These are phyloP conservation scores for Papilio machaon DNA, from an alignment of 1,140 invertebrate species.

Conservation along the genomic window DNA sequence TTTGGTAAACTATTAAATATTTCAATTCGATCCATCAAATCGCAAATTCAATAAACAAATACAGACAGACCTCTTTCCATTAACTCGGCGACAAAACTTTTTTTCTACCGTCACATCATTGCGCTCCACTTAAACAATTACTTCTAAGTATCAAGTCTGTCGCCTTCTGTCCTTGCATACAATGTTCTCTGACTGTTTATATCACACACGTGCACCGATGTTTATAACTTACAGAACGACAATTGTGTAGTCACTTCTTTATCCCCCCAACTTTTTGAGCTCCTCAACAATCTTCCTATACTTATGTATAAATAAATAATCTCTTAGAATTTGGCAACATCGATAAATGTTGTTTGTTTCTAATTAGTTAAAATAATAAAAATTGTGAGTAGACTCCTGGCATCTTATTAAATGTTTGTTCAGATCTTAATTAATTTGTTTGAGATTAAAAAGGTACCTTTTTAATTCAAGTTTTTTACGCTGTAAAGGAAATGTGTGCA, in stretches of 20 bases:
- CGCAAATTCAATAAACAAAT: not conserved
- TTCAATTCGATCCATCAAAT: not conserved
- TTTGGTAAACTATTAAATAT: not conserved
- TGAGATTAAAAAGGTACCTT: no score
- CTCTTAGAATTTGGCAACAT: not conserved
- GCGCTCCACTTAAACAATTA: conserved; percentile 11
- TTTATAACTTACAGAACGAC: conserved; percentile 4
- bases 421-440: no score
- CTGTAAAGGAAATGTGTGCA: no score
- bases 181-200: not conserved
- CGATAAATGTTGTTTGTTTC: not conserved
- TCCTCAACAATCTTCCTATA: not conserved
- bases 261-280: not conserved
- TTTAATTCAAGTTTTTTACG: no score
- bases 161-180: conserved; percentile 8
- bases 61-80: not conserved
- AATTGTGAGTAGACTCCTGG: no score
- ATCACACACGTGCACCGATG: not conserved
- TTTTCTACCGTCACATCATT: conserved; percentile 5
- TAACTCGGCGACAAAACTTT: not conserved
- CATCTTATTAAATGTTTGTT: no score
- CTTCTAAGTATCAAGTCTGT: not conserved
- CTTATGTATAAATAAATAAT: not conserved
- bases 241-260: not conserved
- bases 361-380: not conserved